Percentiles rank a stretch among this genome's conserved stretches.
phyloP scores from a whole-genome alignment of 2,888 invertebrate species.

The Polietes domitor region DNA sequence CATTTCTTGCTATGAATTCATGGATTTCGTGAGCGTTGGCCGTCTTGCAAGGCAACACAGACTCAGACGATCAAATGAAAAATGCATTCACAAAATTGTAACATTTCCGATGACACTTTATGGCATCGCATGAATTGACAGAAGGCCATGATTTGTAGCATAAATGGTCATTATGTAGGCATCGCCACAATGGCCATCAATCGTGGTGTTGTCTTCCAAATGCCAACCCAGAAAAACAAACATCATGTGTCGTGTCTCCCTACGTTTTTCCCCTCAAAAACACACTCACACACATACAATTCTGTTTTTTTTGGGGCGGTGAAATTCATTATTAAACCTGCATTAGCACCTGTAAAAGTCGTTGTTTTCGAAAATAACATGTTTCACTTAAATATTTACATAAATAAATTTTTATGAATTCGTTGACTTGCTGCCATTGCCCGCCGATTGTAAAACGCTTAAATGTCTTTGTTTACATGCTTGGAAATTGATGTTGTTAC shows the following conservation, averaged over 20 bases:
- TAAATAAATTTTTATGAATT: conserved; percentile 42
- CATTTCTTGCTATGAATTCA: not conserved
- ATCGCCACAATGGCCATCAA: conserved; percentile 33
- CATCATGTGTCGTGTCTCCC: not conserved
- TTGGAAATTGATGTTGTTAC: conserved; percentile 1
- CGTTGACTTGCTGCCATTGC: not conserved
- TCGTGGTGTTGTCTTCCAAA: not conserved
- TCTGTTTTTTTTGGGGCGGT: too few relatives aligned
- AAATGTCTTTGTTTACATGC: conserved; percentile 51
- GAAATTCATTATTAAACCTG: conserved; percentile 2
- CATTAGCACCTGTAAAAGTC: conserved; percentile 42
- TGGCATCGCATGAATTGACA: conserved; percentile 38
- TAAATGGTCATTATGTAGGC: conserved; percentile 54
- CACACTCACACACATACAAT: too few relatives aligned
- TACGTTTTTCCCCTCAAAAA: too few relatives aligned
- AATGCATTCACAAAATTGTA: not conserved
- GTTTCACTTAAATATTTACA: conserved; percentile 35
- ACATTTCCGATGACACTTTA: conserved; percentile 52
- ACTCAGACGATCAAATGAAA: not conserved
- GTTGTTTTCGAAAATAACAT: conserved; percentile 27
- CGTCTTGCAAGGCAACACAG: not conserved
- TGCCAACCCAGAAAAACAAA: not conserved
- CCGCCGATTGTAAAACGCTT: conserved; percentile 48
- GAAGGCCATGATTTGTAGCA: conserved; percentile 23
- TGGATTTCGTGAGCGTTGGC: conserved; percentile 1